phyloP scores from a whole-genome alignment of 2,888 invertebrate species.

The Tetanocera ferruginea region DNA sequence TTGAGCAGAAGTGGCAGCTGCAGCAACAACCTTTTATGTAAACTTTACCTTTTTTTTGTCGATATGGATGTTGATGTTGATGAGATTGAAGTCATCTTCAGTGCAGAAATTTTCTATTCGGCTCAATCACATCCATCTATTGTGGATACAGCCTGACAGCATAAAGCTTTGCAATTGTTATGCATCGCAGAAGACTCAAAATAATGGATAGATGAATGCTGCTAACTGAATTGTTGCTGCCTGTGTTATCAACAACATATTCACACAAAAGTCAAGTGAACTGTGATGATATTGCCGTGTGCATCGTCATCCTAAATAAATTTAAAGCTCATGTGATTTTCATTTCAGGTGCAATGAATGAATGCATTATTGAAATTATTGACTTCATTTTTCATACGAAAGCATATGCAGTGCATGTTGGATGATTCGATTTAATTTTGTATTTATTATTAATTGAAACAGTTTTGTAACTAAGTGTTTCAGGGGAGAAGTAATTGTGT shows the following conservation, averaged over 20 bases:
- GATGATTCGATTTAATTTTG: too few species aligned
- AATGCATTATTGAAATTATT: neutral
- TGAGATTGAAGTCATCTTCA: neutral
- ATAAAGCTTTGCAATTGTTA: neutral
- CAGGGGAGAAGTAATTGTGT: too few species aligned
- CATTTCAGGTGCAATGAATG: neutral
- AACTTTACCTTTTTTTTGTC: neutral
- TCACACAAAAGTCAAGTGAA: conserved; percentile 7
- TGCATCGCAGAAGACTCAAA: neutral
- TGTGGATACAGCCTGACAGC: neutral
- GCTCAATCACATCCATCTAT: too few species aligned
- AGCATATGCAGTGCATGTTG: too few species aligned
- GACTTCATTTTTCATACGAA: neutral
- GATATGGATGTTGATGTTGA: neutral
- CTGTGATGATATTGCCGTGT: neutral
- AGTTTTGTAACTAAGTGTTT: too few species aligned
- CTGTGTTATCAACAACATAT: neutral
- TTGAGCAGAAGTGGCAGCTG: neutral
- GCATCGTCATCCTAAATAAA: neutral
- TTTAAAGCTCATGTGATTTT: neutral
- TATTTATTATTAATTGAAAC: too few species aligned
- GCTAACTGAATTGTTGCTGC: neutral
- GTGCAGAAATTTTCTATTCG: too few species aligned
- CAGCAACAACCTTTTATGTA: neutral
- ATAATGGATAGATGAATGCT: neutral